These are phyloP conservation scores for Thrips palmi DNA, from an alignment of 1,140 invertebrate species.

Conservation along the genomic window DNA sequence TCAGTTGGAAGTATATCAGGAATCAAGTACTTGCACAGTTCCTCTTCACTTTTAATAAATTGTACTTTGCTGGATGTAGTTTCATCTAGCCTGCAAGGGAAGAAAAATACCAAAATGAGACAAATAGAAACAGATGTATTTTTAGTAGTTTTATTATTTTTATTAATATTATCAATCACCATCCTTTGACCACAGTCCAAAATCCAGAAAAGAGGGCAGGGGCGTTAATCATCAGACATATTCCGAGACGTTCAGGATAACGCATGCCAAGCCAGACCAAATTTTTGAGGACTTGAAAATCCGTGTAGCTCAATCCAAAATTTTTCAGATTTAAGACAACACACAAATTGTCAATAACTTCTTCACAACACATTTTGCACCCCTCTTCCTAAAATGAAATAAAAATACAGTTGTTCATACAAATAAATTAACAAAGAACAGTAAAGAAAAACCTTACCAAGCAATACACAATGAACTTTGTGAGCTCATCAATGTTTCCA, in stretches of 20 bases:
- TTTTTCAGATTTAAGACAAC: constrained; percentile 56
- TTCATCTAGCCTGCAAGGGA: constrained; percentile 42
- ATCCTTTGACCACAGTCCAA: constrained; percentile 51
- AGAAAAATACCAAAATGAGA: constrained; percentile 11
- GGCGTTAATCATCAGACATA: constrained; percentile 51
- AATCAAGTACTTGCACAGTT: constrained; percentile 50
- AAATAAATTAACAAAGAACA: not conserved
- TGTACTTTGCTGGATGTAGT: constrained; percentile 53
- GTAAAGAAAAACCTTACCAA: constrained; percentile 29
- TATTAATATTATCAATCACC: constrained; percentile 25
- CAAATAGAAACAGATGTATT: not conserved
- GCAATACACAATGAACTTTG: constrained; percentile 55
- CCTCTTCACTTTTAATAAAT: constrained; percentile 44
- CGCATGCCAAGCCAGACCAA: constrained; percentile 54
- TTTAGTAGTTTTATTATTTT: not conserved
- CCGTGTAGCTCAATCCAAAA: constrained; percentile 53
- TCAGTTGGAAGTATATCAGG: constrained; percentile 52
- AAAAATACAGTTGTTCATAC: not conserved
- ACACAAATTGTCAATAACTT: constrained; percentile 56
- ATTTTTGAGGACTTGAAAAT: constrained; percentile 56
- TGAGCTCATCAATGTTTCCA: constrained; percentile 50
- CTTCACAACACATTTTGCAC: constrained; percentile 55
- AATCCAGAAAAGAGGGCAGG: constrained; percentile 49
- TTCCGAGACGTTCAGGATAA: constrained; percentile 54
- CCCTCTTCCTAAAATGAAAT: constrained; percentile 39